Evolutionary conservation across 37 sponge, comb jelly and placozoan genomes (phyloP).

Genomic region (Geodia barretti): DNA sequence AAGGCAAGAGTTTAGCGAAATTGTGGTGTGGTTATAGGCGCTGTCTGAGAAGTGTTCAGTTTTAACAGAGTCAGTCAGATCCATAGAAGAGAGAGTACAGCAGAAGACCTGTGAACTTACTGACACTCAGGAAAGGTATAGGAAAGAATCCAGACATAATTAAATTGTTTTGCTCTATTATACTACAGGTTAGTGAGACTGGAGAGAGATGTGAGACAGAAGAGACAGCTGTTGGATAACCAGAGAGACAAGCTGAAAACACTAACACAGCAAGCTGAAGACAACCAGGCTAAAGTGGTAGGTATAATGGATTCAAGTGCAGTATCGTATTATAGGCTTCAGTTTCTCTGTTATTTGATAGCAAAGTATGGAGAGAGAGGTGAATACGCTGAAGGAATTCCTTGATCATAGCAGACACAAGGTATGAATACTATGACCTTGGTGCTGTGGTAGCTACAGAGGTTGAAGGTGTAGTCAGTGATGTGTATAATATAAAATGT

Average conservation of each 20-base stretch:
- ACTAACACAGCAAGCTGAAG: not conserved
- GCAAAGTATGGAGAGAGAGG: constrained; percentile 12
- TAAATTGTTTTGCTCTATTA: no score
- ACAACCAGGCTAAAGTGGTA: not conserved
- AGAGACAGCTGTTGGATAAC: constrained; percentile 34
- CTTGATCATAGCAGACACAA: constrained; percentile 27
- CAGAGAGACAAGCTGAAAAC: constrained; percentile 24
- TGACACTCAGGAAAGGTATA: not conserved
- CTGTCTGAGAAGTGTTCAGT: constrained; percentile 3
- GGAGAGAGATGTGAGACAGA: constrained; percentile 55
- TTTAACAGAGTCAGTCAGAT: not conserved
- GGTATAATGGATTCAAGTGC: no score
- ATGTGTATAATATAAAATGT: not conserved
- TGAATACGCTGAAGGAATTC: not conserved
- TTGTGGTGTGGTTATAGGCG: not conserved
- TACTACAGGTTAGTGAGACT: no score
- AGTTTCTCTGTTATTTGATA: not conserved
- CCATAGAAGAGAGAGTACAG: not conserved
- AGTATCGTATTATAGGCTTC: not conserved
- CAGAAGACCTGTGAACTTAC: not conserved
- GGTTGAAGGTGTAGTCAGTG: not conserved
- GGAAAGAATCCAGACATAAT: no score
- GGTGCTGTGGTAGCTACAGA: not conserved
- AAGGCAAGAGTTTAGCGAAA: no score
- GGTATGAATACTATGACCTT: not conserved